These are phyloP conservation scores for Brachymystax lenok DNA, from an alignment of 2,797 vertebrate species.

Conservation along the genomic window DNA sequence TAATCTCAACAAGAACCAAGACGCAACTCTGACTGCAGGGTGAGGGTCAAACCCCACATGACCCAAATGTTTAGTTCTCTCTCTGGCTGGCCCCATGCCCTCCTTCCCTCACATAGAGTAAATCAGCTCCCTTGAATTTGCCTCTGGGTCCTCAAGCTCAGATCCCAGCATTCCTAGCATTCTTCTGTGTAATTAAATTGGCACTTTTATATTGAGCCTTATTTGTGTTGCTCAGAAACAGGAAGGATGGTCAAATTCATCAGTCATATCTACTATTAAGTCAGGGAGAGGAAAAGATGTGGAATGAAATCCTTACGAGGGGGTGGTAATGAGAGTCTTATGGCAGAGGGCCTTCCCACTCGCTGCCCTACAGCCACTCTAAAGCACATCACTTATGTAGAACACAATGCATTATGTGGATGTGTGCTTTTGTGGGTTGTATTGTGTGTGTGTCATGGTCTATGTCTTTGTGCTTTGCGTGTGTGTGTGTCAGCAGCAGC, in stretches of 20 bases:
- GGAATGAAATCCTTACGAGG: neutral
- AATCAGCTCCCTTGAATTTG: neutral
- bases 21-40: neutral
- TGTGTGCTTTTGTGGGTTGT: neutral
- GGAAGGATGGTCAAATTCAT: neutral
- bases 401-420: neutral
- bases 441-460: neutral
- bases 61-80: neutral
- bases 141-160: neutral
- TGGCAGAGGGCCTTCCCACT: neutral
- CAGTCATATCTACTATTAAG: neutral
- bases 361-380: neutral
- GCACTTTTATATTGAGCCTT: neutral
- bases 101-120: neutral
- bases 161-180: neutral
- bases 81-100: neutral
- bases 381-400: neutral
- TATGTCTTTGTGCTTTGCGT: neutral
- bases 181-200: neutral
- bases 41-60: neutral
- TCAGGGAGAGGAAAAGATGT: neutral
- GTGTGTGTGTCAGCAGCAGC: neutral
- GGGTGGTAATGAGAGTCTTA: neutral
- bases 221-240: neutral
- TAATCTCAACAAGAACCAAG: conserved; percentile 2